phyloP scores from a whole-genome alignment of 2,113 vertebrate genomes.

The Emydocephalus ijimae region DNA sequence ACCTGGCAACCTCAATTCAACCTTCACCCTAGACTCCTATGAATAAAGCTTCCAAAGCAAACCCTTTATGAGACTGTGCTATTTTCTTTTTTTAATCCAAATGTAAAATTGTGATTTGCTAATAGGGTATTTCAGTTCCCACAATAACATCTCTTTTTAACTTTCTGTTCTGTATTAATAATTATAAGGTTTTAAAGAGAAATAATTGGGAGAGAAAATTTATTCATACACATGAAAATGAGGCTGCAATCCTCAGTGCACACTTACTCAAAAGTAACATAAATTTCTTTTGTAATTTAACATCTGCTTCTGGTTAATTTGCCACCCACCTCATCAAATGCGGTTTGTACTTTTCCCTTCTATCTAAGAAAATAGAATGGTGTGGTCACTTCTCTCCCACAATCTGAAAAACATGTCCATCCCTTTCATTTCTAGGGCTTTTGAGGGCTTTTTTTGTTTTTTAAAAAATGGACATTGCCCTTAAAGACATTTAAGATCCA shows the following conservation, averaged over 20 bases:
- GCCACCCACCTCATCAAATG: not conserved
- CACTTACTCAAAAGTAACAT: not conserved
- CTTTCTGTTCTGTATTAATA: not conserved
- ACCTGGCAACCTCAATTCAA: not conserved
- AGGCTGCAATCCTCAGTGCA: not conserved
- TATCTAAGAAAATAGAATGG: not conserved
- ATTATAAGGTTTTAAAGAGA: not conserved
- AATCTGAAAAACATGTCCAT: not conserved
- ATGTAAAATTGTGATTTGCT: not conserved
- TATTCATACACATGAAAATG: not conserved
- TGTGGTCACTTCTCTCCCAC: conserved; percentile 6
- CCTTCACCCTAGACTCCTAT: not conserved
- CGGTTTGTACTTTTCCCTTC: not conserved
- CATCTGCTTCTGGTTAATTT: not conserved
- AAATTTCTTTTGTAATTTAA: not conserved
- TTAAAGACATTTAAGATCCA: not conserved
- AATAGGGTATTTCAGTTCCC: not conserved
- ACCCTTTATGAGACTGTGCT: not conserved
- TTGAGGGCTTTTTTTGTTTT: not conserved
- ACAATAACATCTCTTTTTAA: not conserved
- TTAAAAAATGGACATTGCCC: not conserved
- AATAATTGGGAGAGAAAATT: not conserved
- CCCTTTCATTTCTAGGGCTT: not conserved
- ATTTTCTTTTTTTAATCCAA: not conserved
- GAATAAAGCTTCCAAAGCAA: not conserved